Conservation (phyloP, 2,888 invertebrate genomes). For the Glyphotaelius pellucidus region DNA sequence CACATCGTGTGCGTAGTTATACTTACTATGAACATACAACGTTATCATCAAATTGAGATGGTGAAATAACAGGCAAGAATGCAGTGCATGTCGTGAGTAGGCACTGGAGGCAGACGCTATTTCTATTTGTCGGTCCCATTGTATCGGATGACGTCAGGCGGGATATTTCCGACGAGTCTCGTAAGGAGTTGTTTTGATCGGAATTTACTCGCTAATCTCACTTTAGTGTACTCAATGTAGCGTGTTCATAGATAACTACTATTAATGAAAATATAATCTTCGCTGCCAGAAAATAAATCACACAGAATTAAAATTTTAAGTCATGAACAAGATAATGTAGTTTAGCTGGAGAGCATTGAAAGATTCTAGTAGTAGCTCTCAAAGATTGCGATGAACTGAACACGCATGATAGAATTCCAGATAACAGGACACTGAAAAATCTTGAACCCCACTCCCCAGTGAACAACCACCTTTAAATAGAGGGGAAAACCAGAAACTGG, state of each 20-base stretch:
- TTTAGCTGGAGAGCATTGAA: not conserved
- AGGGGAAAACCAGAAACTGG: not conserved
- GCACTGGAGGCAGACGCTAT: not conserved
- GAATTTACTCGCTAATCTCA: not conserved
- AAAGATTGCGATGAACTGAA: not conserved
- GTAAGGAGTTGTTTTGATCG: not conserved
- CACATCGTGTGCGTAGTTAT: not conserved
- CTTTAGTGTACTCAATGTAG: no score
- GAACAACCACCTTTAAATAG: not conserved
- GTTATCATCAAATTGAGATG: not conserved
- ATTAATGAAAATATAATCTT: no score
- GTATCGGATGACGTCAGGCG: not conserved
- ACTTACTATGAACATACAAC: not conserved
- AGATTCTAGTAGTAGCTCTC: no score
- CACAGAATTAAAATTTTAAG: no score
- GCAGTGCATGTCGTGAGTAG: not conserved
- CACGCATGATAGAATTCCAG: no score
- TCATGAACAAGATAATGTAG: not conserved
- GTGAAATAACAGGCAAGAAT: not conserved
- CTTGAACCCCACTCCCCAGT: no score
- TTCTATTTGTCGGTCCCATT: not conserved
- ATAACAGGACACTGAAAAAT: no score
- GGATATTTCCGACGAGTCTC: not conserved
- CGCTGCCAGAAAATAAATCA: no score
- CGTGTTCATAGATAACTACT: no score